Conservation (phyloP, 2,797 vertebrate species). For the Sarcophilus harrisii region DNA sequence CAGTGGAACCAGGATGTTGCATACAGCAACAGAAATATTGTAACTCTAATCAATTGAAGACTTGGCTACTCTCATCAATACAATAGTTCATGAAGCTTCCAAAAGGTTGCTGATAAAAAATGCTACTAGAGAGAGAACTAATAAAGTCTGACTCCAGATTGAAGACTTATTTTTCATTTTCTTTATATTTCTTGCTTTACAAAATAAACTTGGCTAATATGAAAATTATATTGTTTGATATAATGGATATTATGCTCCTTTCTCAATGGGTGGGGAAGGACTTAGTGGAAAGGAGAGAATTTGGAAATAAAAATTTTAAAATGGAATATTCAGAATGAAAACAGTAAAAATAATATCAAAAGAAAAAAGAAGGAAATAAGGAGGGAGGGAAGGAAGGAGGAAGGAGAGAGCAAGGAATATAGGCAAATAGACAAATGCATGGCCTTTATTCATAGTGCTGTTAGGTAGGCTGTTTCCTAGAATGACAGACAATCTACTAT, state of each 20-base stretch:
- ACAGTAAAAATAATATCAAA: neutral
- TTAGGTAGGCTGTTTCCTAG: neutral
- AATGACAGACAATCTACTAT: neutral
- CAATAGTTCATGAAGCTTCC: neutral
- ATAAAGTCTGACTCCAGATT: neutral
- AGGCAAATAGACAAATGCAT: neutral
- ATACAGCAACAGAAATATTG: neutral
- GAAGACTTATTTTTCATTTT: neutral
- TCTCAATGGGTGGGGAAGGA: neutral
- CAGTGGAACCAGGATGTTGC: neutral
- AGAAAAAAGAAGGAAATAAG: neutral
- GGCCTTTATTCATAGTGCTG: neutral
- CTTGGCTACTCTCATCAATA: neutral
- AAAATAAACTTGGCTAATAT: neutral
- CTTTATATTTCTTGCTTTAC: neutral
- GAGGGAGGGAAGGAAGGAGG: neutral
- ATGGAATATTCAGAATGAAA: neutral
- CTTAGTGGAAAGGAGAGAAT: neutral
- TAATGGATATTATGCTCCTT: neutral
- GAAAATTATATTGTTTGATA: neutral
- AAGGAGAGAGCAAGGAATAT: neutral
- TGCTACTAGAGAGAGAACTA: neutral
- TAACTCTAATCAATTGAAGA: neutral
- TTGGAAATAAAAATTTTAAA: neutral
- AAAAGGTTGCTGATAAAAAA: neutral